Evolutionary conservation across 2,797 vertebrate genomes (phyloP).

Genomic region (Lophius americanus): DNA sequence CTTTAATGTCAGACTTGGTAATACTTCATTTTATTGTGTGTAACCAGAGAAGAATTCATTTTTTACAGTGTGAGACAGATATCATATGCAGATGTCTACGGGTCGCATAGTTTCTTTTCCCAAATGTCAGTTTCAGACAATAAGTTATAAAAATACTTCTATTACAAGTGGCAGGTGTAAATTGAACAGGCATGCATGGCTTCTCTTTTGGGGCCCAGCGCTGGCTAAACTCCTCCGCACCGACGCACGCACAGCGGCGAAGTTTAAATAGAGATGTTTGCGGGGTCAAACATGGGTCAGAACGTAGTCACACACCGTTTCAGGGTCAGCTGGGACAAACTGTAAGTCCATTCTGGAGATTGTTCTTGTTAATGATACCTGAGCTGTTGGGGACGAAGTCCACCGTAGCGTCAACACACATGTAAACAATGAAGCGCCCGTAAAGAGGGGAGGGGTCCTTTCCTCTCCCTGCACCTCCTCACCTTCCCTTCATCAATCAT

Average conservation of each 20-base stretch:
- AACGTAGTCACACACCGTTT: constrained; percentile 50
- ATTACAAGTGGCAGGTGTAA: constrained; percentile 54
- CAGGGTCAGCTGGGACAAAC: constrained; percentile 53
- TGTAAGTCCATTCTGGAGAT: constrained; percentile 46
- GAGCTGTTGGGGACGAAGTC: constrained; percentile 20
- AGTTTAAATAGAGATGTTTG: constrained; percentile 46
- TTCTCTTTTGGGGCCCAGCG: constrained; percentile 38
- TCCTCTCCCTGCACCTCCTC: constrained; percentile 8
- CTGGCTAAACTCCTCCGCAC: constrained; percentile 24
- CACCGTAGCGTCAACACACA: constrained; percentile 37
- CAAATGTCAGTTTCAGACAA: constrained; percentile 50
- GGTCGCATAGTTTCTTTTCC: background rate
- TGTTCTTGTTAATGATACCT: constrained; percentile 52
- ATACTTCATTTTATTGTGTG: too few species aligned
- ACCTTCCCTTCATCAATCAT: constrained; percentile 63
- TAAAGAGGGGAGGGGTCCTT: constrained; percentile 18
- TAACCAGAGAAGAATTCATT: too few species aligned
- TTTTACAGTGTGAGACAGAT: background rate
- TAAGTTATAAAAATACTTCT: constrained; percentile 54
- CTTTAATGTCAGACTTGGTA: too few species aligned
- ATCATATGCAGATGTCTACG: too few species aligned
- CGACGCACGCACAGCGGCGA: constrained; percentile 42
- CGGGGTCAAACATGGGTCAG: constrained; percentile 31
- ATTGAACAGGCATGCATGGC: constrained; percentile 27
- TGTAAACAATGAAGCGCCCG: background rate